Conservation (phyloP, 2,797 vertebrate genomes). For the Vireo griseus region DNA sequence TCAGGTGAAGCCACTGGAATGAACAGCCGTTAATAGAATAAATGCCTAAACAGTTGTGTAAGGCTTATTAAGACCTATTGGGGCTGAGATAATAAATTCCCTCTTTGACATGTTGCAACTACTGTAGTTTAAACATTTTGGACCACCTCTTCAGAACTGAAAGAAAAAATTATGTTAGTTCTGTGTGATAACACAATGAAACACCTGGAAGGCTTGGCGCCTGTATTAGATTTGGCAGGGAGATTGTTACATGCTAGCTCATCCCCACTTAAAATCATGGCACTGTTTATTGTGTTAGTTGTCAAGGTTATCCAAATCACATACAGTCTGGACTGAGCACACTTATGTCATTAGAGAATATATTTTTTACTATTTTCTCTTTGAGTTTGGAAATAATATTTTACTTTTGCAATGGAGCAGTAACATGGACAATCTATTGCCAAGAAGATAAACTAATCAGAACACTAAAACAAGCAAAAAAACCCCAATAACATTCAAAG, state of each 20-base stretch:
- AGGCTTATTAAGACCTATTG: constrained; percentile 85
- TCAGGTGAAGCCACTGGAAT: constrained; percentile 87
- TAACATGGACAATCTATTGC: not conserved
- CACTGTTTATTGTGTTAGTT: constrained; percentile 62
- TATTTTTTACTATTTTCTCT: not conserved
- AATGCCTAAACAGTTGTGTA: constrained; percentile 84
- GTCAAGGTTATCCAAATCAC: constrained; percentile 69
- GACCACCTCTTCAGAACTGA: constrained; percentile 76
- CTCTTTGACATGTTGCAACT: constrained; percentile 77
- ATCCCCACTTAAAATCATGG: constrained; percentile 62
- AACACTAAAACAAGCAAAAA: not conserved
- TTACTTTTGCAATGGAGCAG: not conserved
- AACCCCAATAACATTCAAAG: not conserved
- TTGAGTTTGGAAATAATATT: not conserved
- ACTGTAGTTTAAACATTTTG: constrained; percentile 80
- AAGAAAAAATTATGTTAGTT: constrained; percentile 76
- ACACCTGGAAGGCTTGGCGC: constrained; percentile 81
- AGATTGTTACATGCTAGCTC: constrained; percentile 36
- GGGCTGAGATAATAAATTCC: constrained; percentile 82
- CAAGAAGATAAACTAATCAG: not conserved
- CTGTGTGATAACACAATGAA: constrained; percentile 75
- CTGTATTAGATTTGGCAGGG: constrained; percentile 67
- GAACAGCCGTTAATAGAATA: constrained; percentile 91
- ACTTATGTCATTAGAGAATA: not conserved
- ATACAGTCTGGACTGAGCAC: not conserved